phyloP scores from a whole-genome alignment of 2,888 invertebrate genomes.

The Ectropis crepuscularia region DNA sequence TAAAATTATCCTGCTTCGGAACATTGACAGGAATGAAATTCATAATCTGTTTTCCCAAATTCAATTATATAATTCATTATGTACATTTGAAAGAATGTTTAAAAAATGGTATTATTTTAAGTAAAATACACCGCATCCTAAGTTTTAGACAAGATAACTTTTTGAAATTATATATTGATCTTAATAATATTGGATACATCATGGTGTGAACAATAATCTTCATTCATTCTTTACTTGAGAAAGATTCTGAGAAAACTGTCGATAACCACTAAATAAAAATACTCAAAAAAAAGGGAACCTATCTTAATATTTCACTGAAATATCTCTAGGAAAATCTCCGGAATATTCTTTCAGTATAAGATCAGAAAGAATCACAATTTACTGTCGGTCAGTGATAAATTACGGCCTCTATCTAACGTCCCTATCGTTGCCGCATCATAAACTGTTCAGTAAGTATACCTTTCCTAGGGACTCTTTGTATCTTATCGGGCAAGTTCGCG shows the following conservation, averaged over 20 bases:
- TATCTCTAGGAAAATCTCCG: slow-evolving; percentile 22
- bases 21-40: no score
- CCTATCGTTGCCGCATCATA: slow-evolving; percentile 39
- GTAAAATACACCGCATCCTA: no score
- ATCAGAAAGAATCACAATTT: slow-evolving; percentile 32
- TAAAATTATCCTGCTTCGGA: no score
- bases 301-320: slow-evolving; percentile 18
- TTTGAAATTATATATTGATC: no score
- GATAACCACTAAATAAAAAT: background rate
- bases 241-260: background rate
- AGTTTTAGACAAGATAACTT: no score
- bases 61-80: no score
- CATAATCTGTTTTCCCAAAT: no score
- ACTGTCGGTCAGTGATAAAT: slow-evolving; percentile 33
- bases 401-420: slow-evolving; percentile 33
- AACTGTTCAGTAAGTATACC: slow-evolving; percentile 35
- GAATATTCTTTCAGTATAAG: slow-evolving; percentile 28
- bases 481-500: slow-evolving; percentile 29
- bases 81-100: no score
- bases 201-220: no score
- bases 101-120: no score
- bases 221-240: no score
- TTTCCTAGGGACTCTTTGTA: slow-evolving; percentile 34
- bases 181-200: no score
- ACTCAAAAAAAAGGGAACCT: background rate